A percentile compares a stretch with the other conserved stretches of the same genome.
These are phyloP conservation scores for Pseudocheirus occidentalis DNA, from an alignment of 2,797 vertebrate genomes.

Conservation along the genomic window DNA sequence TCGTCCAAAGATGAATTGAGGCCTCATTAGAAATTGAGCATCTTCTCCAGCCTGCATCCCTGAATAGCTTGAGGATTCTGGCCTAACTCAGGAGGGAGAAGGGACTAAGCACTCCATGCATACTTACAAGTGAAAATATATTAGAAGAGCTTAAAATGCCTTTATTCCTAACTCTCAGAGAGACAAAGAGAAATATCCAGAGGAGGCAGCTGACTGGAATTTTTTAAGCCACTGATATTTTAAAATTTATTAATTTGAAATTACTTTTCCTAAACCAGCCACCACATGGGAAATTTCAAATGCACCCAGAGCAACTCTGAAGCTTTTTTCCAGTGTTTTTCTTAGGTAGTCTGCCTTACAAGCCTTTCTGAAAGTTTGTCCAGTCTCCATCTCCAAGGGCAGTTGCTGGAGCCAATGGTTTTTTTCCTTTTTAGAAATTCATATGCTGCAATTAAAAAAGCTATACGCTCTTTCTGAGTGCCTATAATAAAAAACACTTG, in stretches of 20 bases:
- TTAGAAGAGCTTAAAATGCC: constrained; percentile 72
- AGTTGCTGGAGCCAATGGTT: constrained; percentile 6
- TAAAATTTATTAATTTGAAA: constrained; percentile 76
- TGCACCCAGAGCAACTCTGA: neutral
- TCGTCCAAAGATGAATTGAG: constrained; percentile 51
- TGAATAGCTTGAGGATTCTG: constrained; percentile 13
- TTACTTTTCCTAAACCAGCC: constrained; percentile 53
- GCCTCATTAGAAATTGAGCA: constrained; percentile 54
- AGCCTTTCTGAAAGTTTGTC: constrained; percentile 64
- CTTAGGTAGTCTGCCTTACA: constrained; percentile 33
- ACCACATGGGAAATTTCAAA: constrained; percentile 64
- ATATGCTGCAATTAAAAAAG: constrained; percentile 66
- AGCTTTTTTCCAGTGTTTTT: constrained; percentile 52
- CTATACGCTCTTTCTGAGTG: constrained; percentile 58
- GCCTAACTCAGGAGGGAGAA: constrained; percentile 1
- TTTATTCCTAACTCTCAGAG: constrained; percentile 57
- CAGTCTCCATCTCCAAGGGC: constrained; percentile 50
- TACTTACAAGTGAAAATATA: constrained; percentile 73
- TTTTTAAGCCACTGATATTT: constrained; percentile 73
- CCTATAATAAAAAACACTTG: constrained; percentile 69
- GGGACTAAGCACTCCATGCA: constrained; percentile 44
- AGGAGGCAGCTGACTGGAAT: constrained; percentile 63
- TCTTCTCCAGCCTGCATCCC: neutral
- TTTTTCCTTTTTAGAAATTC: constrained; percentile 59
- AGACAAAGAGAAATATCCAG: constrained; percentile 73